Base-by-base conservation (phyloP, 2,797 vertebrate species). In the Hyperoplus immaculatus region DNA sequence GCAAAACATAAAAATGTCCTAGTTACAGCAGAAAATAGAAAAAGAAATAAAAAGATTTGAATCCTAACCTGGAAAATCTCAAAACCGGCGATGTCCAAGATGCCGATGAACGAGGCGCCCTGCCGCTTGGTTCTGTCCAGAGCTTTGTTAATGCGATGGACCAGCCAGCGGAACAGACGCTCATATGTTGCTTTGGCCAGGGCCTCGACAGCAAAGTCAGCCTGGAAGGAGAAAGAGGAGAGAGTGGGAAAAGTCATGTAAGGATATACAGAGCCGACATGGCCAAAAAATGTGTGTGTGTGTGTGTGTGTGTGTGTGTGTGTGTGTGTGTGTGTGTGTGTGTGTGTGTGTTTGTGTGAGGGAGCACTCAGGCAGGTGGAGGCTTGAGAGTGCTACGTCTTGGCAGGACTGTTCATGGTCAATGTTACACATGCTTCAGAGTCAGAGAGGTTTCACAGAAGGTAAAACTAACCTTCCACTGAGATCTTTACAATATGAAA, bases 61-160 rank as follows among this genome's bases (percentile, higher is more conserved):
- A 72, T 69, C 18, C 78, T 53, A 57, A 99, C 98, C 94, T 99
- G 97, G 46, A 99, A 99, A 89, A 99, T 99, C 92, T 99, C 98
- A 75, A 99, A 99, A 72, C 98, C 98, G 0, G 98, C 98, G 6
- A 99, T 99, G 87, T 99, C 98, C 87, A 99, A 95, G 91, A 99
- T 99, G 47, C 98, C 98, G 5, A 99, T 99, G 92, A 99, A 99
- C 12, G 98, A 99, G n/a, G 98, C 98, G 0, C 98, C 98, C 92
- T 99, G 98, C 1, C 98, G 91, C 87, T 99, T 99, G 86, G 98
- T 99, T 90, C 98, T 96, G 91, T 99, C 98, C 92, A 99, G 88
- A 47, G 98, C 98, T 92, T 96, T 99, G 93, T 99, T 99, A 78
- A 99, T 97, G 15, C 98, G 97, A 91, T 98, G 96, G 56, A 99